These are phyloP conservation scores for Myxocyprinus asiaticus DNA, from an alignment of 2,113 vertebrate genomes.

Conservation along the genomic window DNA sequence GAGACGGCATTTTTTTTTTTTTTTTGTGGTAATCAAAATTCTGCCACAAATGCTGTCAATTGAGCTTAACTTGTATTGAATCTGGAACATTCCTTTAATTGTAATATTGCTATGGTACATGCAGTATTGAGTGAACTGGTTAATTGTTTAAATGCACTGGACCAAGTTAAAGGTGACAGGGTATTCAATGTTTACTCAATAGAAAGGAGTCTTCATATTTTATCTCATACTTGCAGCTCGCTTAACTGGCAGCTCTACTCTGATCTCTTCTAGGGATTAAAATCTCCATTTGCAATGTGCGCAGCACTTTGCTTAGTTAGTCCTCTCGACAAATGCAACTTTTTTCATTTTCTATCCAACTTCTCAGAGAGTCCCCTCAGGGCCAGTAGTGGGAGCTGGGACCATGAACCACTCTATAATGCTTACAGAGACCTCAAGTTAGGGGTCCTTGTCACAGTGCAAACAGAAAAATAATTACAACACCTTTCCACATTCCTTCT, in stretches of 20 bases:
- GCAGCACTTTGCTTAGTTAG: neutral
- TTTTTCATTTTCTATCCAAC: neutral
- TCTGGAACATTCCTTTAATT: too few relatives aligned
- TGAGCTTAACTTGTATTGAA: too few relatives aligned
- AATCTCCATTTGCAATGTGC: neutral
- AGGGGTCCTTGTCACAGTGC: neutral
- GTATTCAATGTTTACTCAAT: slow-evolving; percentile 29
- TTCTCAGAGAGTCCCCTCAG: neutral
- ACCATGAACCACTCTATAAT: neutral
- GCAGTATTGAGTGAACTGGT: neutral
- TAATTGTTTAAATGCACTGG: neutral
- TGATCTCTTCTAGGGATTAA: slow-evolving; percentile 26
- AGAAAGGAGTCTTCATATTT: slow-evolving; percentile 46
- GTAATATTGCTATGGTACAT: too few relatives aligned
- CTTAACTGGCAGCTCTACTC: slow-evolving; percentile 16
- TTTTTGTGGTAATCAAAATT: too few relatives aligned
- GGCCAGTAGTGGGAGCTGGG: neutral
- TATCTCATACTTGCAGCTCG: slow-evolving; percentile 47
- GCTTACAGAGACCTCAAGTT: neutral
- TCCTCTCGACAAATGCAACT: neutral
- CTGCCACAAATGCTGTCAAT: too few relatives aligned
- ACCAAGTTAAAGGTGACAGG: neutral
- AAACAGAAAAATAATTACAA: neutral
- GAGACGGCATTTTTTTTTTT: too few relatives aligned
- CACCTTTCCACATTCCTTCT: neutral